phyloP scores from a whole-genome alignment of 2,797 vertebrate genomes.

The Poeciliopsis paucimaculata region DNA sequence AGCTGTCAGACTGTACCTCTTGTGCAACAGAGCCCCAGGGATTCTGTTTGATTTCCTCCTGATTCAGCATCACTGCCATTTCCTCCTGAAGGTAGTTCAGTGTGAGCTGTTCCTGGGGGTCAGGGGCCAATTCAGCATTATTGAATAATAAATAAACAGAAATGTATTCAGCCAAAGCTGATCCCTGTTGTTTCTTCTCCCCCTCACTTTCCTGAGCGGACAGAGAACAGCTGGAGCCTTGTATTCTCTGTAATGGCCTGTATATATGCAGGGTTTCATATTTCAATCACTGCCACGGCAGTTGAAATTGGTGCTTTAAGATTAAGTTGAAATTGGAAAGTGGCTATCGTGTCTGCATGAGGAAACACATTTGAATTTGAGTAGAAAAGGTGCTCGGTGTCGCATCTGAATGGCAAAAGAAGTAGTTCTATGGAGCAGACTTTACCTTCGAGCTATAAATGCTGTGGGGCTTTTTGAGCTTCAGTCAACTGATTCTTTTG shows the following conservation, averaged over 20 bases:
- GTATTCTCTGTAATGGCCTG: conserved; percentile 82
- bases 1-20: conserved; percentile 71
- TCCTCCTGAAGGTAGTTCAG: conserved; percentile 53
- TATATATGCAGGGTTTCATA: conserved; percentile 87
- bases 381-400: conserved; percentile 64
- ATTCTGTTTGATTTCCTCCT: conserved; percentile 61
- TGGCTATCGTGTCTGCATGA: conserved; percentile 84
- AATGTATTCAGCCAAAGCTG: conserved; percentile 69
- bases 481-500: conserved; percentile 60
- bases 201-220: conserved; percentile 43
- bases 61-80: conserved; percentile 66
- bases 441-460: conserved; percentile 66
- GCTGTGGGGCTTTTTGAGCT: conserved; percentile 45
- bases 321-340: conserved; percentile 88
- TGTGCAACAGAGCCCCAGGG: conserved; percentile 48
- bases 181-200: conserved; percentile 76
- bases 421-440: conserved; percentile 62
- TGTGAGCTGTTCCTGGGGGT: conserved; percentile 63
- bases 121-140: conserved; percentile 79
- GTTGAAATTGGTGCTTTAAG: conserved; percentile 84
- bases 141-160: conserved; percentile 83
- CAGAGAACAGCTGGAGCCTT: conserved; percentile 71
- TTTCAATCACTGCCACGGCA: conserved; percentile 79
- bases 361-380: conserved; percentile 81
- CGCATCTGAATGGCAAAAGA: conserved; percentile 49